Conservation (phyloP, 2,797 vertebrate genomes). For the Paedocypris micromegethes region DNA sequence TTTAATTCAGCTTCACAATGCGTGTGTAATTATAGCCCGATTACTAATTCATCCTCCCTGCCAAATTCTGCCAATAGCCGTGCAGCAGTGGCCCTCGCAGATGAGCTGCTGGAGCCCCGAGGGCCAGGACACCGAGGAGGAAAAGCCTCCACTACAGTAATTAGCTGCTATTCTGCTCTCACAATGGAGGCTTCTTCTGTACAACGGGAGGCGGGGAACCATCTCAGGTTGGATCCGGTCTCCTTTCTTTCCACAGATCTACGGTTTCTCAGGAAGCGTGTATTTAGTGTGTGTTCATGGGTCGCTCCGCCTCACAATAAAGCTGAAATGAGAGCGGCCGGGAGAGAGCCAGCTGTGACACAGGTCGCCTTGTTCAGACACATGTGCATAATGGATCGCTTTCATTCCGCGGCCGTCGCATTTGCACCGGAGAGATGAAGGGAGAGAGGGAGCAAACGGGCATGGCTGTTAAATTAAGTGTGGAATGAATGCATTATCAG, state of each 20-base stretch:
- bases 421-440: slow-evolving; percentile 39
- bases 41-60: slow-evolving; percentile 31
- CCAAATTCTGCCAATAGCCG: slow-evolving; percentile 32
- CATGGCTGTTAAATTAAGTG: slow-evolving; percentile 66
- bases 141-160: slow-evolving; percentile 37
- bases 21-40: slow-evolving; percentile 18
- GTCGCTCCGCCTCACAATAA: slow-evolving; percentile 50
- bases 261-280: slow-evolving; percentile 35
- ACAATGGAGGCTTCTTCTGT: slow-evolving; percentile 34
- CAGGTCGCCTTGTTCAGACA: slow-evolving; percentile 54
- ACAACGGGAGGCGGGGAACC: slow-evolving; percentile 1
- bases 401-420: slow-evolving; percentile 55
- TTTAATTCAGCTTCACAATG: slow-evolving; percentile 18
- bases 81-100: slow-evolving; percentile 29
- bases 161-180: slow-evolving; percentile 39
- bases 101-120: slow-evolving; percentile 9
- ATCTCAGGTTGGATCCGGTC: slow-evolving; percentile 28
- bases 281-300: slow-evolving; percentile 43
- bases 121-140: slow-evolving; percentile 29
- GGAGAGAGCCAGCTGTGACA: slow-evolving; percentile 55
- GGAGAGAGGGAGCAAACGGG: slow-evolving; percentile 32
- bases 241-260: slow-evolving; percentile 34
- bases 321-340: slow-evolving; percentile 45
- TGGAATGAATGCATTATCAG: slow-evolving; percentile 63
- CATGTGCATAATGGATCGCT: slow-evolving; percentile 67